Evolutionary conservation across 2,113 vertebrate genomes (phyloP), one percentile per base, ranked within the genome.

Genomic region (Phrynocephalus versicolor): DNA sequence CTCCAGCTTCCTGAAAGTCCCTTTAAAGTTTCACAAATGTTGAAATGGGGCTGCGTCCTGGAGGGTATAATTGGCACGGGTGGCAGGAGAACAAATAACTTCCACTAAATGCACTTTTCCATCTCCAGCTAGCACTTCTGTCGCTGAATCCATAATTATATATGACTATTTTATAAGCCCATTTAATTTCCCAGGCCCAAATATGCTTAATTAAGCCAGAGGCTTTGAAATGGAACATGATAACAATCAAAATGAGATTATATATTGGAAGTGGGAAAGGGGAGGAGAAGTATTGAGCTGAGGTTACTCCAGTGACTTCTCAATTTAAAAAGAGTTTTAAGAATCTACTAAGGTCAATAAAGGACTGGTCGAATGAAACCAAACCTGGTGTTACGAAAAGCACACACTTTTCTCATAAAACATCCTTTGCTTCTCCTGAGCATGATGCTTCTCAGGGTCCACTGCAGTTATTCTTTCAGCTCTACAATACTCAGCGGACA

Each of bases 151-250:
- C 79, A 51, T 60, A 70, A 83, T 74, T 83, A 74, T n/a, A 64
- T 74, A 64, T 45, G 57, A 74, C 71, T 74, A 62, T 62, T 74
- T 83, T 62, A 83, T 73, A 83, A 64, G 82, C 27, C 57, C 37
- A 64, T 45, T 74, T 64, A 83, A 83, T 45, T 74, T 83, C 70
- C 58, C 39, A 12, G 82, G 33, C n/a, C 57, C 82, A 74, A 64
- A 83, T 45, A 74, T 83, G 57, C 37, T 74, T 83, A 41, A 83
- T 83, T 83, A 83, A 74, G 58, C 71, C 19, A 62, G 58, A 83
- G 71, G 9, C 58, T 74, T 83, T 83, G 57, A 62, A 62, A 83
- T 23, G 37, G 57, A 33, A 74, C 71, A 74, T 64, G 33, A 45
- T 74, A 74, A 64, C 37, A 58, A 58, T 72, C 35, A 45, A 74